phyloP scores from a whole-genome alignment of 2,888 invertebrate species.

The Pandemis corylana region DNA sequence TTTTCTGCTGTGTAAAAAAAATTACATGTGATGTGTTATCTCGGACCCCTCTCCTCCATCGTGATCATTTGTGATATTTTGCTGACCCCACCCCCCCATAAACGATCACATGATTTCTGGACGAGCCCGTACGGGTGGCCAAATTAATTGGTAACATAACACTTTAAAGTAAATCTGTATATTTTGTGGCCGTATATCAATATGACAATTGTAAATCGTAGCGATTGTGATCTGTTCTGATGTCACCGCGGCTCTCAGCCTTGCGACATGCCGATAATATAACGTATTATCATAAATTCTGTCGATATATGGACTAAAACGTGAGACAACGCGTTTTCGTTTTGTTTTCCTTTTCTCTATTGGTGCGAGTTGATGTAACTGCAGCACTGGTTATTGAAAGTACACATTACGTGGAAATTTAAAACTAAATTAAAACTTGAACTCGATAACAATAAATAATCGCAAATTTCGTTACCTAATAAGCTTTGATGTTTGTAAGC shows the following conservation, averaged over 20 bases:
- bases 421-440: no score
- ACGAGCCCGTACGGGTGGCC: constrained; percentile 56
- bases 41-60: no score
- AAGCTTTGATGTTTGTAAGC: no score
- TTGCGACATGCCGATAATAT: constrained; percentile 43
- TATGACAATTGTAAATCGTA: constrained; percentile 77
- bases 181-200: constrained; percentile 69
- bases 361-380: neutral
- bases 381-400: neutral
- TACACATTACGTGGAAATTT: no score
- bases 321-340: constrained; percentile 9
- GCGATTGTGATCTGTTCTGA: constrained; percentile 78
- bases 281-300: constrained; percentile 26
- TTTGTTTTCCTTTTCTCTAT: constrained; percentile 6
- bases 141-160: constrained; percentile 69
- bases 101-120: no score
- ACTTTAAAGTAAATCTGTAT: constrained; percentile 59
- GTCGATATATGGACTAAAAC: constrained; percentile 9
- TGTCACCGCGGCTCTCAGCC: constrained; percentile 61
- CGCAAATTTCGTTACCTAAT: no score
- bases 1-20: no score
- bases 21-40: no score
- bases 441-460: no score
- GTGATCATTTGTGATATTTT: no score
- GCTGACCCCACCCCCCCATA: no score